Evolutionary conservation across 2,113 vertebrate species (phyloP).

Genomic region (Macroglossus sobrinus): DNA sequence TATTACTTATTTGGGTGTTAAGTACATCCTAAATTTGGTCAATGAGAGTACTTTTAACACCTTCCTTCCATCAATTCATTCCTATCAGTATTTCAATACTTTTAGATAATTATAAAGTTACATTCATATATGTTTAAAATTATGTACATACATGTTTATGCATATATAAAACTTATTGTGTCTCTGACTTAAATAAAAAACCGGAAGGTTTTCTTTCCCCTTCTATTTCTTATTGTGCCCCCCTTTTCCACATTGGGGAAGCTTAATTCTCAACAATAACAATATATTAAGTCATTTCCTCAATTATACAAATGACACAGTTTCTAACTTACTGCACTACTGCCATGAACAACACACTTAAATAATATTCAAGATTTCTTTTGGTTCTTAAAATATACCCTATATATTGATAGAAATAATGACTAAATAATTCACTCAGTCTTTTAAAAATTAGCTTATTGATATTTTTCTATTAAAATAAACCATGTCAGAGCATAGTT

Average conservation of each 20-base stretch:
- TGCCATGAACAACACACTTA: background rate
- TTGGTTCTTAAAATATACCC: background rate
- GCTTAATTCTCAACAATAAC: background rate
- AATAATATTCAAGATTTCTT: background rate
- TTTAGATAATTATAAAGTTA: background rate
- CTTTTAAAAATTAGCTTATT: background rate
- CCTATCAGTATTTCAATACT: background rate
- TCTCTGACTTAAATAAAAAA: background rate
- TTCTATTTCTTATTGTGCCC: background rate
- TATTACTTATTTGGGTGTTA: background rate
- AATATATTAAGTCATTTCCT: background rate
- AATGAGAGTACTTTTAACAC: background rate
- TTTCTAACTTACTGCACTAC: background rate
- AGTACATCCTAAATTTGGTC: background rate
- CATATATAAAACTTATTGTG: background rate
- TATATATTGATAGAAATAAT: background rate
- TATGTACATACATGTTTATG: background rate
- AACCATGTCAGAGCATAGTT: background rate
- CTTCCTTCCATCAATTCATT: background rate
- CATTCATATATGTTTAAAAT: background rate
- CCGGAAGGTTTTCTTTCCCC: background rate
- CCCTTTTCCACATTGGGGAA: background rate
- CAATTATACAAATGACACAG: background rate
- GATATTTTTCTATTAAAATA: conserved; percentile 42
- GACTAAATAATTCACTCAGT: background rate